Percentiles rank a stretch among this genome's conserved stretches.
Evolutionary conservation across 2,113 vertebrate genomes (phyloP).

Genomic region (Anhinga anhinga): DNA sequence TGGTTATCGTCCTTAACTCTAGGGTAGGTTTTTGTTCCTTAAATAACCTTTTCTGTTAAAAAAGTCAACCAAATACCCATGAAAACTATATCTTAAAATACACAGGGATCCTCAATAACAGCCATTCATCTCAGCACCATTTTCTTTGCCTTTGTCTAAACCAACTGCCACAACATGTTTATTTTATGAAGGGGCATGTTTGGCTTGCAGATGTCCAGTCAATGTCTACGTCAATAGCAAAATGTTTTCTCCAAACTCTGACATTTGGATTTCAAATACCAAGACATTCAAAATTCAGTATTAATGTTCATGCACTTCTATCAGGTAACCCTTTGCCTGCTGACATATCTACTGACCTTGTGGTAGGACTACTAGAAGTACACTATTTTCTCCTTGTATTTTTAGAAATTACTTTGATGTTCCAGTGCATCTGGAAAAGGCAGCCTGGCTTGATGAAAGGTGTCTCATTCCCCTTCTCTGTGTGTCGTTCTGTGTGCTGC

Average conservation of each 20-base stretch:
- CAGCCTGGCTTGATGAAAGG: neutral
- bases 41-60: neutral
- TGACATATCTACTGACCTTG: neutral
- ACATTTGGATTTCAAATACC: constrained; percentile 61
- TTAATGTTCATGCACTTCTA: neutral
- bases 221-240: constrained; percentile 3
- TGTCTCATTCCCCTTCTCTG: neutral
- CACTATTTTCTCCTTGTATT: neutral
- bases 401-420: neutral
- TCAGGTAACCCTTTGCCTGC: neutral
- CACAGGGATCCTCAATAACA: neutral
- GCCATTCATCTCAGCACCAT: neutral
- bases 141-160: neutral
- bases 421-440: neutral
- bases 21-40: neutral
- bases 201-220: neutral
- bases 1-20: neutral
- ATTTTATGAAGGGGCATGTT: neutral
- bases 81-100: neutral
- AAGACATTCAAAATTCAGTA: constrained; percentile 30
- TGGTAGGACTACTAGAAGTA: neutral
- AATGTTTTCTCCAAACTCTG: constrained; percentile 20
- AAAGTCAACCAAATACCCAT: neutral
- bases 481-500: neutral
- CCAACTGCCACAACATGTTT: neutral